A percentile compares a stretch with the other conserved stretches of the same genome.
Evolutionary conservation across 2,888 invertebrate genomes (phyloP).

Genomic region (Serripes groenlandicus): DNA sequence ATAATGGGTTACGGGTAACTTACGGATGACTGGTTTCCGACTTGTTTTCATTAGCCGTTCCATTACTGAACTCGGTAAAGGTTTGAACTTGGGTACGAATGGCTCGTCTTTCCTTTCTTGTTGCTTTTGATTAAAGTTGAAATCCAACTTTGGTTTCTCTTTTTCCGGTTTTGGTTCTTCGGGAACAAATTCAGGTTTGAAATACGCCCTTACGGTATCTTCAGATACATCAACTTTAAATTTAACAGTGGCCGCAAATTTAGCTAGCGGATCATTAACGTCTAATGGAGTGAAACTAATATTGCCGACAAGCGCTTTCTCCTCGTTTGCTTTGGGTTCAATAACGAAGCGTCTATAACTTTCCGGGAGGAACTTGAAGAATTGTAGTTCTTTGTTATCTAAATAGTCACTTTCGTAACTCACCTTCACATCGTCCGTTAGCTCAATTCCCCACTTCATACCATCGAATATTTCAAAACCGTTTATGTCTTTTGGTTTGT

Average conservation of each 20-base stretch:
- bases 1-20: too few species aligned
- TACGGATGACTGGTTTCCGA: slow-evolving; percentile 71
- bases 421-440: slow-evolving; percentile 73
- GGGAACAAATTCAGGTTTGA: slow-evolving; percentile 76
- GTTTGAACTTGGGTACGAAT: slow-evolving; percentile 70
- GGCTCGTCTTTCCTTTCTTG: slow-evolving; percentile 69
- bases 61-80: slow-evolving; percentile 72
- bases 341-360: slow-evolving; percentile 82
- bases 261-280: slow-evolving; percentile 61
- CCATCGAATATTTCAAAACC: slow-evolving; percentile 79
- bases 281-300: slow-evolving; percentile 73
- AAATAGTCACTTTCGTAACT: slow-evolving; percentile 72
- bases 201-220: slow-evolving; percentile 77
- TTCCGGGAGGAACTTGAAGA: slow-evolving; percentile 79
- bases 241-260: slow-evolving; percentile 70
- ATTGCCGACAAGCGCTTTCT: slow-evolving; percentile 72
- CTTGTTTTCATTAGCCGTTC: slow-evolving; percentile 72
- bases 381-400: slow-evolving; percentile 76
- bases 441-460: slow-evolving; percentile 76
- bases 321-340: slow-evolving; percentile 78
- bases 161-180: slow-evolving; percentile 77
- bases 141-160: slow-evolving; percentile 70
- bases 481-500: slow-evolving; percentile 53
- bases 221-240: slow-evolving; percentile 78
- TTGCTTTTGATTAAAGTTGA: slow-evolving; percentile 67